Evolutionary conservation across 2,797 vertebrate genomes (phyloP), one percentile per base, ranked within the genome.

Genomic region (Macropodus opercularis): DNA sequence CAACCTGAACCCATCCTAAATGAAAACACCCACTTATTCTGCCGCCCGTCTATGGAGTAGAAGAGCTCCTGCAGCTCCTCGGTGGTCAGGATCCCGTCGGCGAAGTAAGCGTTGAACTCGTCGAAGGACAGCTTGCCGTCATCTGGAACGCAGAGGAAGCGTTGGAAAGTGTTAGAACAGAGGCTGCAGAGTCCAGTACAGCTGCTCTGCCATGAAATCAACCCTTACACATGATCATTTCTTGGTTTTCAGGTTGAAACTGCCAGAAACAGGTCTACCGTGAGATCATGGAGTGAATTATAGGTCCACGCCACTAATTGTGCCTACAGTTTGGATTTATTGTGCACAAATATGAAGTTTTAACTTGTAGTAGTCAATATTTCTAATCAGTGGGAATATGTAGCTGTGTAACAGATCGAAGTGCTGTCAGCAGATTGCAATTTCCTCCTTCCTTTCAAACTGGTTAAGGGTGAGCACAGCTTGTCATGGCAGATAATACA

Each of bases 41-140:
- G 93, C 67, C 80, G 88, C 12, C 93, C 94, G 67, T 98, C 97
- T 57, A 98, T 96, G 81, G 94, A 90, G 46, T 83, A 93, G 89
- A 98, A 99, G 50, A 99, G 93, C 85, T 98, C 95, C 83, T 89
- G 93, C 36, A 99, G 92, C 87, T 98, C 96, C 48, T 93, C 92
- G 0, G 94, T 93, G 11, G 94, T 96, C 75, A 99, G 94, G 85
- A 99, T 94, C 46, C 95, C 96, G 29, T 98, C 97, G 0, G 95
- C 88, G 41, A 98, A 98, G 84, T 96, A 98, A 19, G 95, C 90
- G 85, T 96, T 96, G 90, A 99, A 99, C 87, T 99, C 96, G n/a
- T 98, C 95, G 78, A 99, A 98, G 7, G 96, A 96, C 76, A 98
- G 91, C 75, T 98, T 98, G 31, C 97, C 97, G 18, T 98, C 97